Percentiles rank a stretch among this genome's conserved stretches.
These are phyloP conservation scores for Danio aesculapii DNA, from an alignment of 2,797 vertebrate species.

Conservation along the genomic window DNA sequence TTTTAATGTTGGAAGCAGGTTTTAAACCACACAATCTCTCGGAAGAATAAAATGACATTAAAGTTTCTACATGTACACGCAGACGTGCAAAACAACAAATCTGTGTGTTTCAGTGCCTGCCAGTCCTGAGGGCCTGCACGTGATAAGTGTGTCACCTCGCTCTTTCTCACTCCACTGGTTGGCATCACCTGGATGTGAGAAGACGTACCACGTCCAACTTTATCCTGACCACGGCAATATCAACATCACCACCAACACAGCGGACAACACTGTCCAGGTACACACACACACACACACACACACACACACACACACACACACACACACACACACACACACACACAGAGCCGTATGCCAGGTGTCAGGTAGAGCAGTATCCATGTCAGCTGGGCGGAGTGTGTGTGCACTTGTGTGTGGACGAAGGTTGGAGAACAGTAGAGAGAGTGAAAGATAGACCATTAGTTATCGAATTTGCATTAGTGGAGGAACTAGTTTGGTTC, in stretches of 20 bases:
- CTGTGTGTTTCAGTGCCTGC: constrained; percentile 66
- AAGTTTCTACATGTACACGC: too few relatives aligned
- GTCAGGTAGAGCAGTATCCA: constrained; percentile 82
- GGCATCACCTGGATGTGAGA: constrained; percentile 74
- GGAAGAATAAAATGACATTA: too few relatives aligned
- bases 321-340: constrained; percentile 4
- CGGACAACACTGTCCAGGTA: constrained; percentile 73
- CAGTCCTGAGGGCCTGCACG: constrained; percentile 68
- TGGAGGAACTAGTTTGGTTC: constrained; percentile 27
- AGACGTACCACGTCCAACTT: constrained; percentile 81
- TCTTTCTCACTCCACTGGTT: constrained; percentile 84
- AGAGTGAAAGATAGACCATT: constrained; percentile 39
- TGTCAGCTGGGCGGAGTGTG: constrained; percentile 85
- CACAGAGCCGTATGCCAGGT: constrained; percentile 69
- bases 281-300: constrained; percentile 7
- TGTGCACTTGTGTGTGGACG: not conserved
- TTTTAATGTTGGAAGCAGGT: too few relatives aligned
- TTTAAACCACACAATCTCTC: too few relatives aligned
- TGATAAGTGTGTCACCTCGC: constrained; percentile 71
- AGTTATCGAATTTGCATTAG: constrained; percentile 49
- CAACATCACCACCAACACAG: constrained; percentile 72
- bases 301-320: not conserved
- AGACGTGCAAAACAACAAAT: not conserved
- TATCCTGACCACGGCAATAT: constrained; percentile 81
- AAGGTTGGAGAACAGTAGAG: constrained; percentile 42